Evolutionary conservation across 2,888 invertebrate genomes (phyloP), one percentile per base, ranked within the genome.

Genomic region (Antheraea yamamai): DNA sequence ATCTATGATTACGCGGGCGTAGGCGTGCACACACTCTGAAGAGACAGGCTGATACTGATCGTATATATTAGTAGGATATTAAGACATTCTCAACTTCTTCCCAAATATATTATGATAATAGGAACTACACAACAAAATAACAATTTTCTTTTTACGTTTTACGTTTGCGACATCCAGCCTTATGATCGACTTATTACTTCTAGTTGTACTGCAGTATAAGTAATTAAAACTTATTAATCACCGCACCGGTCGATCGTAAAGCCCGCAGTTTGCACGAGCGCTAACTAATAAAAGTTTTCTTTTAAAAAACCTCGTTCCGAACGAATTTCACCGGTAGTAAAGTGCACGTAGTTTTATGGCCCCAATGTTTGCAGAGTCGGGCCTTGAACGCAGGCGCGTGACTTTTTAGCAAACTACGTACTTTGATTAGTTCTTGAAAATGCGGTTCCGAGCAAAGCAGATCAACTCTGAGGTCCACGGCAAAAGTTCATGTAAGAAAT

Each of bases 151-250:
- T 61, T 26, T 64, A 14, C 26, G n/a, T 26, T 12, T n/a, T n/a
- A n/a, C n/a, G n/a, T n/a, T n/a, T 16, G 26, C 14, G 30, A 30
- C 64, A 8, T n/a, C n/a, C 61, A 30, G 30, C 30, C 64, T 66
- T 30, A 30, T 30, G 14, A 26, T 30, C 30, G 26, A 64, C 14
- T 64, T 26, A 30, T 12, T 30, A 30, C 30, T 12, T 30, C 26
- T 66, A 66, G 64, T 30, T 66, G 10, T 66, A 30, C 30, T 30
- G 16, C 70, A 64, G 66, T 58, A 68, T 70, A 70, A 74, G 86
- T 87, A 92, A 92, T 93, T 91, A 93, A 92, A 93, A 91, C 89
- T 91, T 91, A 91, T 91, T 93, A 92, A 92, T 92, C 87, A 89
- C 90, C 80, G 76, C 81, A 82, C 85, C 89, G 87, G 86, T 87